Conservation (phyloP, 92 coral and sea anemone species). For the Heteractis magnifica region DNA sequence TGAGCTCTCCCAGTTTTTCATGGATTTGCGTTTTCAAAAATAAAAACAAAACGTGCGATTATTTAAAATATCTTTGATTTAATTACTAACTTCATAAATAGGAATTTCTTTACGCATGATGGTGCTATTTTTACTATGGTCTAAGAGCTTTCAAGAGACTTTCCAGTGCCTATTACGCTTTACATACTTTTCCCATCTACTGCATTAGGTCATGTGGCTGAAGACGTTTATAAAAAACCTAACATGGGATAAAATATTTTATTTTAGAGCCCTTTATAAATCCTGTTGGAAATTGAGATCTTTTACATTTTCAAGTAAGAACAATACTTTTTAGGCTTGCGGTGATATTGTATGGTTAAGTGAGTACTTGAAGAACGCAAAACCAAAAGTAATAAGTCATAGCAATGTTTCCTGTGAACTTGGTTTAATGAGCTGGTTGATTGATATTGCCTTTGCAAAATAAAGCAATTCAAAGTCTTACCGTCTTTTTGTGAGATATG, state of each 20-base stretch:
- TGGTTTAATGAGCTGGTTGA: conserved; percentile 9
- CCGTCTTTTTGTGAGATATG: background rate
- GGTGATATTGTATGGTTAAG: background rate
- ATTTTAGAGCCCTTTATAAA: background rate
- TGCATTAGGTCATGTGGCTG: background rate
- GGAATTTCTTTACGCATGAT: background rate
- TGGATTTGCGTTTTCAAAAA: background rate
- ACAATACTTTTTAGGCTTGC: background rate
- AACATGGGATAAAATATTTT: background rate
- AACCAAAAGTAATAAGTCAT: background rate
- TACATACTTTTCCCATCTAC: background rate
- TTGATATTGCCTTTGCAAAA: conserved; percentile 19
- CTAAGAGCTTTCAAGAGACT: background rate
- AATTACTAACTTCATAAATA: background rate
- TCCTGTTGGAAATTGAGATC: background rate
- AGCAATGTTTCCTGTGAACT: background rate
- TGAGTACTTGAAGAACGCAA: background rate
- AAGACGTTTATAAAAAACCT: background rate
- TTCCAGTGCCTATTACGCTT: background rate
- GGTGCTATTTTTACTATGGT: background rate
- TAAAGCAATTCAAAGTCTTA: background rate
- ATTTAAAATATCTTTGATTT: background rate
- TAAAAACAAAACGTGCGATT: background rate
- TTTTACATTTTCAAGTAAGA: background rate
- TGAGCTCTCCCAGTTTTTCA: background rate